Conservation (phyloP, 35 echinoderm and acorn worm species). For the Strongylocentrotus purpuratus region DNA sequence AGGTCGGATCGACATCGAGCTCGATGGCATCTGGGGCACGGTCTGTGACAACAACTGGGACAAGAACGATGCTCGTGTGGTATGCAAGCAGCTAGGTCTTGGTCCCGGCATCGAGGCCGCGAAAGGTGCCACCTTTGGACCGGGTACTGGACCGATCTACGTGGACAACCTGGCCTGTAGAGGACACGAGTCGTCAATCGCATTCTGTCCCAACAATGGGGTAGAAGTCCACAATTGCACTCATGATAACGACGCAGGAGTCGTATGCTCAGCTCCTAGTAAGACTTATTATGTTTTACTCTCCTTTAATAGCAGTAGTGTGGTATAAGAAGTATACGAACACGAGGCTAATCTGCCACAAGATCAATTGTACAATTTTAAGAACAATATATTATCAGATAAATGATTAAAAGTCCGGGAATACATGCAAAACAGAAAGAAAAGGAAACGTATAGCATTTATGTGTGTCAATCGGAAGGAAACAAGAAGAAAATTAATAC, state of each 20-base stretch:
- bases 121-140: slow-evolving; percentile 19
- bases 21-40: slow-evolving; percentile 44
- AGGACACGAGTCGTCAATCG: slow-evolving; percentile 49
- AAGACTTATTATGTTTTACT: neutral
- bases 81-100: slow-evolving; percentile 52
- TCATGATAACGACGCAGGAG: slow-evolving; percentile 51
- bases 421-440: too few species aligned
- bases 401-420: too few species aligned
- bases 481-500: too few species aligned
- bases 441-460: too few species aligned
- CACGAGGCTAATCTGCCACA: too few species aligned
- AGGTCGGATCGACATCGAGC: slow-evolving; percentile 44
- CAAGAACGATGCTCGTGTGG: slow-evolving; percentile 33
- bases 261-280: slow-evolving; percentile 47
- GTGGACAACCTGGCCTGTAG: slow-evolving; percentile 50
- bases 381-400: too few species aligned
- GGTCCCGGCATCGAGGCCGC: slow-evolving; percentile 25
- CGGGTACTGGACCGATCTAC: slow-evolving; percentile 44
- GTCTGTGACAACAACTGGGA: slow-evolving; percentile 55
- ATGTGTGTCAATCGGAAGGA: too few species aligned
- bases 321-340: too few species aligned
- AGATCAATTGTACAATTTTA: too few species aligned
- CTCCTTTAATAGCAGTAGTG: too few species aligned
- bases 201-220: slow-evolving; percentile 43
- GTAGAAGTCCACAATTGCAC: slow-evolving; percentile 50